Base-by-base conservation (phyloP, 2,113 vertebrate genomes). In the Enhydra lutris region DNA sequence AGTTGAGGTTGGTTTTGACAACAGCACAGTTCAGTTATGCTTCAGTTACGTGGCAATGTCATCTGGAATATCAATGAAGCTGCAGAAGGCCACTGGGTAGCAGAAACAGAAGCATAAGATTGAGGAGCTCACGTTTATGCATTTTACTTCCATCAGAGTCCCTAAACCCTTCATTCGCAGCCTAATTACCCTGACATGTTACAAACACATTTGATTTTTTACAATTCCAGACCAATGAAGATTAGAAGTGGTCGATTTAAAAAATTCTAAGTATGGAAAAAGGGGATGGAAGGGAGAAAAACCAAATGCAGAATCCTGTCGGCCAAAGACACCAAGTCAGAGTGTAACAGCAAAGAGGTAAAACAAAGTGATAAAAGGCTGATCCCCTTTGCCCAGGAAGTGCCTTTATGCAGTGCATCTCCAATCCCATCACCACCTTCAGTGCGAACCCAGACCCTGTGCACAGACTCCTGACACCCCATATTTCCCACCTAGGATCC, bases 121-220 rank as follows among this genome's bases (percentile, higher is more conserved):
- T 81, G 87, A 84, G 84, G 80, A 76, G 91, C 87, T 96, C 94
- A 91, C 84, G 47, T 89, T 94, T 87, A 90, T 90, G 86, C 89
- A 87, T 97, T 92, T 93, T 81, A 91, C 63, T 86, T 74, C 73
- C 31, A 76, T 79, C 87, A 93, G 76, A 95, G 73, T 94, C 83
- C 71, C 39, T 96, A 94, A 76, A 97, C 82, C 65, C 87, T 92
- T 96, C 95, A 94, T 82, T 86, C 50, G 80, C 78, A 95, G 88
- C 45, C 83, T 94, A 95, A 95, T 95, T 95, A 82, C 55, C 73
- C 79, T 76, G 85, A 97, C 69, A 89, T n/a, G 76, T 81, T 96
- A 85, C 91, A 95, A 95, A 95, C 76, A 95, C 50, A 95, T 95
- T 97, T 96, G 57, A 97, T 88, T 85, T 71, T 93, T 90, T 95